phyloP scores from a whole-genome alignment of 2,113 vertebrate genomes.

The Bothrops jararaca region DNA sequence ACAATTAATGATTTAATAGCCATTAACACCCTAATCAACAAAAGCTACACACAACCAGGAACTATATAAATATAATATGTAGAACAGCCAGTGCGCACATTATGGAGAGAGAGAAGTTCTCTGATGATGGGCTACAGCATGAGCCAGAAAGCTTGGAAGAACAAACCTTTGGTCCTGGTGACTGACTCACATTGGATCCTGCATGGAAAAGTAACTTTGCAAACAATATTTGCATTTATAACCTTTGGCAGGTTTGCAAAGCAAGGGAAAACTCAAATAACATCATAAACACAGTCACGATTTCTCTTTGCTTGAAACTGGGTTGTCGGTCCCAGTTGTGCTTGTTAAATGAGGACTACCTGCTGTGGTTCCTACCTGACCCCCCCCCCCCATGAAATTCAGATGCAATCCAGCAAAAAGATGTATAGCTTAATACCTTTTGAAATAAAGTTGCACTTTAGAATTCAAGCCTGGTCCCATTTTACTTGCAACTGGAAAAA shows the following conservation, averaged over 20 bases:
- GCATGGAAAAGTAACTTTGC: not conserved
- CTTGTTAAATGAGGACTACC: not conserved
- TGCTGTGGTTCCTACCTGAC: not conserved
- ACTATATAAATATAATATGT: not conserved
- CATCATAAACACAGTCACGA: not conserved
- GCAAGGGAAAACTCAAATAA: not conserved
- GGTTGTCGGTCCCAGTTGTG: not conserved
- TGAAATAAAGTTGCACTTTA: not conserved
- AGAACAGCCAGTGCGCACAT: not conserved
- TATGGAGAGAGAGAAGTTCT: not conserved
- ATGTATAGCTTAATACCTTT: not conserved
- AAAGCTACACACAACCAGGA: not conserved
- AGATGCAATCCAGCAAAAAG: not conserved
- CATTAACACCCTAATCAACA: not conserved
- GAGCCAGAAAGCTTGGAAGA: not conserved
- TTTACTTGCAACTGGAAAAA: not conserved
- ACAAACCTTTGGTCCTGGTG: not conserved
- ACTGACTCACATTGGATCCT: not conserved
- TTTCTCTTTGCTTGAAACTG: not conserved
- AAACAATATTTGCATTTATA: not conserved
- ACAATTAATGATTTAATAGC: not conserved
- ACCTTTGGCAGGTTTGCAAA: not conserved
- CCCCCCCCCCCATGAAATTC: not conserved
- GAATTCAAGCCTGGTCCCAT: not conserved
- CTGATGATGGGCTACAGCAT: not conserved